Evolutionary conservation across 1,140 invertebrate species (phyloP).

Genomic region (Lucilia sericata): DNA sequence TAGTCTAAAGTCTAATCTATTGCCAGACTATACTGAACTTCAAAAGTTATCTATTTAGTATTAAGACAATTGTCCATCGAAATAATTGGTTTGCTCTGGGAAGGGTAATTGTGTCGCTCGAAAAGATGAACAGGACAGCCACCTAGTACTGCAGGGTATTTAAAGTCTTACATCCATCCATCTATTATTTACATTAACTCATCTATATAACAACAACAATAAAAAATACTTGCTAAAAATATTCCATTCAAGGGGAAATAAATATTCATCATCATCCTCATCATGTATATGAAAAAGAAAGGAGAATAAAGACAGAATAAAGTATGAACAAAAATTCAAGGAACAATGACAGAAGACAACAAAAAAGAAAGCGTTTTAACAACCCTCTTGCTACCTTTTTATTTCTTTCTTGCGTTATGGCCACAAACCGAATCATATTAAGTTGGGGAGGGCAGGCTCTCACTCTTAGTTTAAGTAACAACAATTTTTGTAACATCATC

Average conservation of each 20-base stretch:
- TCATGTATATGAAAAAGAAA: not conserved
- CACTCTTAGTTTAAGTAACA: too few relatives aligned
- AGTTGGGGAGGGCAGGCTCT: too few relatives aligned
- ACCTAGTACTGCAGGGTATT: too few relatives aligned
- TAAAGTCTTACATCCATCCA: not conserved
- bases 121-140: too few relatives aligned
- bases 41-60: too few relatives aligned
- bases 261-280: constrained; percentile 3
- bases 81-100: too few relatives aligned
- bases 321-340: not conserved
- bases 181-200: not conserved
- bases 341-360: not conserved
- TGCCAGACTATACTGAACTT: too few relatives aligned
- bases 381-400: not conserved
- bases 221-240: not conserved
- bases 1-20: too few relatives aligned
- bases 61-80: too few relatives aligned
- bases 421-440: not conserved
- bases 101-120: too few relatives aligned
- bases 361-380: not conserved
- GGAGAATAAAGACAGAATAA: not conserved
- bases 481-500: not conserved
- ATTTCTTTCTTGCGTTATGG: not conserved
- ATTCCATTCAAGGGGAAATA: not conserved
- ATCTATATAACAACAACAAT: not conserved